Percentiles rank a stretch among this genome's conserved stretches.
These are phyloP conservation scores for Syngnathus scovelli DNA, from an alignment of 2,113 vertebrate species.

Conservation along the genomic window DNA sequence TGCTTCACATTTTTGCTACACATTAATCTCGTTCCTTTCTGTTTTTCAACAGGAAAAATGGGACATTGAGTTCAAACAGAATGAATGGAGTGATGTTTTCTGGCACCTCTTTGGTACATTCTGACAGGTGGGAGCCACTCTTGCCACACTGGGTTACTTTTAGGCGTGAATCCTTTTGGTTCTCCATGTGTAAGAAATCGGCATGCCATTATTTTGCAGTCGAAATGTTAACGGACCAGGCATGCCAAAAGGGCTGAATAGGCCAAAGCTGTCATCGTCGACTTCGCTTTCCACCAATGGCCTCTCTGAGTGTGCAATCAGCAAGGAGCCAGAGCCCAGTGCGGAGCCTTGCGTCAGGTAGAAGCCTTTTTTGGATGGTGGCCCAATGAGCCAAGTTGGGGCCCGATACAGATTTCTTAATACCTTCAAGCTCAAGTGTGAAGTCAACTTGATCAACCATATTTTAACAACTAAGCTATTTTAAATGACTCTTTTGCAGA, in stretches of 20 bases:
- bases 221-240: conserved; percentile 90
- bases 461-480: too few species aligned
- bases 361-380: background rate
- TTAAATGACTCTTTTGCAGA: too few species aligned
- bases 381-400: too few species aligned
- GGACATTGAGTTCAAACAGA: conserved; percentile 82
- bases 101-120: conserved; percentile 82
- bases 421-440: too few species aligned
- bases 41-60: conserved; percentile 82
- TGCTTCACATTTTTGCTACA: conserved; percentile 1
- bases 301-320: conserved; percentile 81
- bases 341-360: conserved; percentile 80
- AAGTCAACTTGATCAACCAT: too few species aligned
- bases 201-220: conserved; percentile 33
- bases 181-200: background rate
- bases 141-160: conserved; percentile 1
- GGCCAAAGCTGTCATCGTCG: conserved; percentile 83
- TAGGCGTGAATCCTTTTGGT: background rate
- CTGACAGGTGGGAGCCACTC: conserved; percentile 79
- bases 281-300: conserved; percentile 85
- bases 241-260: conserved; percentile 80
- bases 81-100: conserved; percentile 98
- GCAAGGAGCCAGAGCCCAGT: conserved; percentile 70
- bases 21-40: conserved; percentile 41
- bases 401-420: too few species aligned